These are phyloP conservation scores for Dilophus febrilis DNA, from an alignment of 2,888 invertebrate genomes.

Conservation along the genomic window DNA sequence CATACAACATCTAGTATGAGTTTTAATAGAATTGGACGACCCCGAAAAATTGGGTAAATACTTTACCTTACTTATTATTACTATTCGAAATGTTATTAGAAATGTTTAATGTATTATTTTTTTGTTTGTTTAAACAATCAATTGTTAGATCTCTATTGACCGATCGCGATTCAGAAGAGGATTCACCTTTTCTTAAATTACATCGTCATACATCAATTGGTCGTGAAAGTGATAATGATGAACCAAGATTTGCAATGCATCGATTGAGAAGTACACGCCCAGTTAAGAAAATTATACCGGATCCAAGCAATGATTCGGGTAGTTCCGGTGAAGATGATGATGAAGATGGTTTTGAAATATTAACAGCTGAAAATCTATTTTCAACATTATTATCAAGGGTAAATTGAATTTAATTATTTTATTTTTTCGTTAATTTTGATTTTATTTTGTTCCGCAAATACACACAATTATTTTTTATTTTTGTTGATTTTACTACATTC, in stretches of 20 bases:
- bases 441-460: neutral
- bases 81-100: too few species aligned
- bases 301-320: constrained; percentile 65
- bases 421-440: too few species aligned
- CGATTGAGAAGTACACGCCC: constrained; percentile 54
- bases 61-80: constrained; percentile 12
- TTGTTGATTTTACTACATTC: too few species aligned
- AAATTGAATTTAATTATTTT: constrained; percentile 14
- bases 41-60: constrained; percentile 50
- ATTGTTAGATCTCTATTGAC: constrained; percentile 47
- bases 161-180: constrained; percentile 54
- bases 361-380: constrained; percentile 81
- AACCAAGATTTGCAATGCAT: constrained; percentile 40
- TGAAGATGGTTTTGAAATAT: constrained; percentile 78
- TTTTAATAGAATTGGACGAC: constrained; percentile 31
- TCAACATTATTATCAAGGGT: constrained; percentile 72
- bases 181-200: constrained; percentile 38
- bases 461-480: neutral
- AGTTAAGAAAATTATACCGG: constrained; percentile 36
- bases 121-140: too few species aligned
- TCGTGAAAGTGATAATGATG: constrained; percentile 38
- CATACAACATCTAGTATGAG: constrained; percentile 36
- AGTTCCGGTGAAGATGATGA: constrained; percentile 79
- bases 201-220: constrained; percentile 39
- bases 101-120: too few species aligned